A percentile compares a stretch with the other conserved stretches of the same genome.
These are phyloP conservation scores for Drosophila paulistorum DNA, from an alignment of 1,140 invertebrate species.

Conservation along the genomic window DNA sequence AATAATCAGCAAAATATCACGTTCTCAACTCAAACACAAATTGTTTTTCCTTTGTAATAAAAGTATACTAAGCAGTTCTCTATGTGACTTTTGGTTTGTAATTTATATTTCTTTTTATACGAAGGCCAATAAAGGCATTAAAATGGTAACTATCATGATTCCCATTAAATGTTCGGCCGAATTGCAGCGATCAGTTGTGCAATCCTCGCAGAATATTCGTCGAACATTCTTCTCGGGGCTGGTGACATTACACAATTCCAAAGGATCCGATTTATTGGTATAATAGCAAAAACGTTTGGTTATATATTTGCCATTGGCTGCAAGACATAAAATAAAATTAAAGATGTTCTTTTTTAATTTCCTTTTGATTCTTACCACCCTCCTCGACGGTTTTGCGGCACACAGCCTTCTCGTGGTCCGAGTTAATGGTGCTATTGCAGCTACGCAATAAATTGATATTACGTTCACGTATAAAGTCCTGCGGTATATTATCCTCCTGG, in stretches of 20 bases:
- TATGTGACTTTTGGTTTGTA: conserved; percentile 28
- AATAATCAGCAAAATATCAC: conserved; percentile 76
- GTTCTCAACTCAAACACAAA: conserved; percentile 63
- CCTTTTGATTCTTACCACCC: conserved; percentile 55
- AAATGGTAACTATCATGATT: conserved; percentile 38
- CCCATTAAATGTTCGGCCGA: conserved; percentile 37
- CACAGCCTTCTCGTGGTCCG: conserved; percentile 73
- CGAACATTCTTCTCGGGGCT: conserved; percentile 75
- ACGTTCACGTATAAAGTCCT: conserved; percentile 61
- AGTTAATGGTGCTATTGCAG: conserved; percentile 76
- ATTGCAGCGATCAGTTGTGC: conserved; percentile 73
- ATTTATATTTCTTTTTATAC: conserved; percentile 19
- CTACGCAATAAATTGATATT: conserved; percentile 70
- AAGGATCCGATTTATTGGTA: conserved; percentile 76
- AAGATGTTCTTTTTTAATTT: background rate
- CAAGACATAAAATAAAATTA: conserved; percentile 4
- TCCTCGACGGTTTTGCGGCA: conserved; percentile 81
- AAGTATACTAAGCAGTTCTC: background rate
- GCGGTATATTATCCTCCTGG: conserved; percentile 74
- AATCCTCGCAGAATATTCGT: conserved; percentile 80
- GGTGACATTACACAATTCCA: conserved; percentile 68
- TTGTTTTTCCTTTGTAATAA: conserved; percentile 11
- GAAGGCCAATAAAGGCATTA: conserved; percentile 51
- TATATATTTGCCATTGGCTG: conserved; percentile 72
- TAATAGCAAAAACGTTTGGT: conserved; percentile 82